Conservation (phyloP, 2,888 invertebrate genomes). For the Laothoe populi region DNA sequence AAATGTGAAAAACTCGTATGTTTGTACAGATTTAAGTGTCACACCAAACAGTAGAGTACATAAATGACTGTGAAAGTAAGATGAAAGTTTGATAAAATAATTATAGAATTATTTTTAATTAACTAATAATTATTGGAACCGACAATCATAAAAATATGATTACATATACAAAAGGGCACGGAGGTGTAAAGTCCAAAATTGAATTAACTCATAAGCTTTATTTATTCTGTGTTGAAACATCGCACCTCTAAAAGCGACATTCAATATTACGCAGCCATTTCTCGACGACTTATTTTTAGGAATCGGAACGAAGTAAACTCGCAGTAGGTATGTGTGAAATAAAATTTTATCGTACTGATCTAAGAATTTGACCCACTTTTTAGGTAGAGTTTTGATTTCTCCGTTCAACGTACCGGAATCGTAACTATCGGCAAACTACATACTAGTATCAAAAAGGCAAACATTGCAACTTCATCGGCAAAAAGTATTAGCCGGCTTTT, state of each 20-base stretch:
- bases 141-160: no score
- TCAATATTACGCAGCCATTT: background rate
- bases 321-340: background rate
- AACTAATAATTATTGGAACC: no score
- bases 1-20: no score
- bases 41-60: no score
- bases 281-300: background rate
- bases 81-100: no score
- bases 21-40: no score
- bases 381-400: constrained; percentile 15
- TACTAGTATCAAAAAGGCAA: background rate
- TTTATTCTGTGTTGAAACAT: background rate
- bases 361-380: constrained; percentile 8
- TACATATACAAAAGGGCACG: no score
- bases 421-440: background rate
- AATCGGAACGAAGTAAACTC: background rate
- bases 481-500: background rate
- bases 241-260: background rate
- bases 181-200: no score
- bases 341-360: constrained; percentile 8
- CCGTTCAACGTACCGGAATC: constrained; percentile 3
- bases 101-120: no score
- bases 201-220: no score
- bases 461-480: constrained; percentile 1
- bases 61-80: no score